Base-by-base conservation (phyloP, 2,113 vertebrate species). In the Notarius quadriscutis region DNA sequence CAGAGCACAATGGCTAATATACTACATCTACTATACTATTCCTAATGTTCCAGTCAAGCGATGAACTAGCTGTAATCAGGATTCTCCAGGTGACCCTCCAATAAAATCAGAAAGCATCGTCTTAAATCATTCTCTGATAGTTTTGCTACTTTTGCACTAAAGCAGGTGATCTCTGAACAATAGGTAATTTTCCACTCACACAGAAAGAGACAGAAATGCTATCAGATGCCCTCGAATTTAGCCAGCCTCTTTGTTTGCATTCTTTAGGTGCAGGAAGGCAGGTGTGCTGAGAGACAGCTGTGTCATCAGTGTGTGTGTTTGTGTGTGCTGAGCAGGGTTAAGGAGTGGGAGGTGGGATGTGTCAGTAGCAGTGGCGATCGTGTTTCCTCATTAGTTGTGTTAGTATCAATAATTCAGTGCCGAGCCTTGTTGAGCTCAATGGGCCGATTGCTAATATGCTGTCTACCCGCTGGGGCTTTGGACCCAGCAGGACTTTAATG, bases 321-420 rank as follows among this genome's bases (percentile, higher is more conserved):
- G 77, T 55, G 72, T 50, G 72, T 78, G 87, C 84, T n/a, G 88
- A 84, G 83, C 75, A n/a, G 69, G 5, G 65, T 55, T 30, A 50
- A 48, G 50, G 65, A 80, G 85, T 74, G 81, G 51, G 14, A 88
- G 77, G 17, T 18, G 51, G 12, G 93, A 91, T 89, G 90, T 91
- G 92, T 92, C 89, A 92, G 92, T 83, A 92, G 92, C 91, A 91
- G 78, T 92, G 62, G 85, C 89, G 92, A 92, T 96, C 91, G 89
- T 86, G 93, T 96, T 96, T 95, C 95, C 94, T 96, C 95, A 96
- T 96, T 96, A 96, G 95, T 94, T 92, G 95, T 94, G 92, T 93
- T 92, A 93, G 91, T 94, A 96, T 96, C 94, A 96, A 96, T 96
- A 95, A 96, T 96, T 95, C 92, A 96, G 93, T 91, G 87, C 58